Evolutionary conservation across 2,113 vertebrate species (phyloP), one percentile per base, ranked within the genome.

Genomic region (Felis chaus): DNA sequence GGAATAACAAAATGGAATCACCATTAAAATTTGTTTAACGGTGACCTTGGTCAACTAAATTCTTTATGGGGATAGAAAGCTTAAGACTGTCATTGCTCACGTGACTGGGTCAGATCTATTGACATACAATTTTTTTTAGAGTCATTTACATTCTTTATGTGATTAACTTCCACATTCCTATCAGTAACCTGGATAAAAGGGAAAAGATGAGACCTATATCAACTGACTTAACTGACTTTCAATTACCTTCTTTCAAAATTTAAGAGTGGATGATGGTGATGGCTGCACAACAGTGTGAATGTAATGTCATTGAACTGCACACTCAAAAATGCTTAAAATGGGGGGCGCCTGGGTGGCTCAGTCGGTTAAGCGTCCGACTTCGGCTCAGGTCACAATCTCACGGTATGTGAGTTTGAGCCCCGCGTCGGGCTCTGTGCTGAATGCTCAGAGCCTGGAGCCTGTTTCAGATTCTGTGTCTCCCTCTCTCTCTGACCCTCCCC

Each of bases 101-200:
- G 31, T 50, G 80, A 93, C 57, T 50, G 45, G 55, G 29, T 81
- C 25, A 87, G 61, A 45, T 36, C 71, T 61, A 95, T 18, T 41
- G 8, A 53, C 68, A 3, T 1, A 33, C 29, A 69, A 15, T 39
- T 66, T 79, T 82, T 73, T 83, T 84, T 53, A n/a, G 23, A 91
- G 33, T 83, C 55, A 96, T 76, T 86, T 61, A 91, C 23, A 61
- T 66, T 87, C 36, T n/a, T 71, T 57, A 91, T 41, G 5, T 81
- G 71, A 79, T 74, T 91, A 86, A 92, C 12, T 83, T 90, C 74
- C 23, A 89, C 25, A 87, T 86, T 84, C 33, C 45, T 87, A 90
- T 96, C 82, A 88, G 83, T 88, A 78, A 55, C 15, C 66, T 78
- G 61, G 36, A 78, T 86, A 63, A 83, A 74, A 87, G 33, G 19